phyloP scores from a whole-genome alignment of 2,113 vertebrate genomes.

The Mobula hypostoma region DNA sequence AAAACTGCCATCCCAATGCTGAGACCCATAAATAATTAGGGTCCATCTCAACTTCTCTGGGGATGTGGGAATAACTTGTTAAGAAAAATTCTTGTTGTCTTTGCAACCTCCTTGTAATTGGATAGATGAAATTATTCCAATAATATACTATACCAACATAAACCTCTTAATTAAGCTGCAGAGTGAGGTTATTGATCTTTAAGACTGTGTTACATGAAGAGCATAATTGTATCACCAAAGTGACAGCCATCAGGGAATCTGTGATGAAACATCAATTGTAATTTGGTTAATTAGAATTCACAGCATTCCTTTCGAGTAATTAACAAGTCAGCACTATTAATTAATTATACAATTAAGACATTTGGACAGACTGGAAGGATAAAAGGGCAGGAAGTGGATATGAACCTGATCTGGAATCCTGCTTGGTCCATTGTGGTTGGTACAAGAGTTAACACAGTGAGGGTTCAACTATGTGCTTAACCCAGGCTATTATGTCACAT shows the following conservation, averaged over 20 bases:
- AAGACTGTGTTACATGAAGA: not conserved
- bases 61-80: not conserved
- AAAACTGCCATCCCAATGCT: no score
- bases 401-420: not conserved
- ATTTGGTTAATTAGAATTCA: conserved; percentile 8
- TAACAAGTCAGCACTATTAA: not conserved
- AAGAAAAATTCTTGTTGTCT: not conserved
- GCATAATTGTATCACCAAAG: not conserved
- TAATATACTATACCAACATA: not conserved
- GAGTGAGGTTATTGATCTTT: not conserved
- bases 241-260: not conserved
- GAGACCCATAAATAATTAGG: not conserved
- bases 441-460: not conserved
- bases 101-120: not conserved
- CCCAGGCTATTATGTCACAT: not conserved
- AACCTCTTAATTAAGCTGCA: not conserved
- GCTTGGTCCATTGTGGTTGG: not conserved
- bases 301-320: not conserved
- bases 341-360: not conserved
- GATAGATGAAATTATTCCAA: not conserved
- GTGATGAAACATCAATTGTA: not conserved
- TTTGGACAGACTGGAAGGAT: not conserved
- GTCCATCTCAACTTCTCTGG: not conserved
- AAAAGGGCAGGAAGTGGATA: not conserved
- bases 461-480: not conserved